phyloP scores from a whole-genome alignment of 2,797 vertebrate genomes.

The Amniataba percoides region DNA sequence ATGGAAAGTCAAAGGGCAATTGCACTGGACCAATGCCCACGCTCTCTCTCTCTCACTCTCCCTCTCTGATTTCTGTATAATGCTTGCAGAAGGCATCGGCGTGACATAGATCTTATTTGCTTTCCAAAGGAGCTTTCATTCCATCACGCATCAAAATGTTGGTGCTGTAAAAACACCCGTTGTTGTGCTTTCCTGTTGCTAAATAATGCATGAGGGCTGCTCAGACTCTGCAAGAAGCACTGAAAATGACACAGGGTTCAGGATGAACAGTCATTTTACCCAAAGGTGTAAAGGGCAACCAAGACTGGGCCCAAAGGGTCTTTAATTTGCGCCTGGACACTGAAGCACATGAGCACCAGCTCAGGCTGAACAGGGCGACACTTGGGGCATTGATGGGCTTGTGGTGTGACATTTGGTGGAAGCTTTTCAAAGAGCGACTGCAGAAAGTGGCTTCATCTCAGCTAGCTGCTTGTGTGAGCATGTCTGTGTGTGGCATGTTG shows the following conservation, averaged over 20 bases:
- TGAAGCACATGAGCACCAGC: slow-evolving; percentile 7
- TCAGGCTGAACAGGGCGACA: background rate
- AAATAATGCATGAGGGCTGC: background rate
- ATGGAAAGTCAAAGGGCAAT: slow-evolving; percentile 25
- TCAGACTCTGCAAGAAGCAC: background rate
- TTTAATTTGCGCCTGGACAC: slow-evolving; percentile 8
- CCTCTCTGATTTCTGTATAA: slow-evolving; percentile 7
- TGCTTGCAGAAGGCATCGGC: background rate
- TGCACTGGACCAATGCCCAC: slow-evolving; percentile 37
- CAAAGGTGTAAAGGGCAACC: background rate
- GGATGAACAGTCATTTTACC: background rate
- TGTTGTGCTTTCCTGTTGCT: background rate
- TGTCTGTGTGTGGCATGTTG: slow-evolving; percentile 71
- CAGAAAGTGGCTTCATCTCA: slow-evolving; percentile 20
- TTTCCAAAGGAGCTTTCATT: slow-evolving; percentile 15
- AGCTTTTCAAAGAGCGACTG: background rate
- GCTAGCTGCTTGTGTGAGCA: slow-evolving; percentile 42
- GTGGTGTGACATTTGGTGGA: background rate
- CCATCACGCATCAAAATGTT: background rate
- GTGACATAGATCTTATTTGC: background rate
- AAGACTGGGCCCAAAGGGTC: background rate
- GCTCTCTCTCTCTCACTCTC: background rate
- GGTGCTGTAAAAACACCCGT: background rate
- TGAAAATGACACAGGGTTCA: background rate
- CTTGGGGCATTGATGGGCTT: background rate